Conservation (phyloP, 1,140 invertebrate species). For the Teleopsis dalmanni region DNA sequence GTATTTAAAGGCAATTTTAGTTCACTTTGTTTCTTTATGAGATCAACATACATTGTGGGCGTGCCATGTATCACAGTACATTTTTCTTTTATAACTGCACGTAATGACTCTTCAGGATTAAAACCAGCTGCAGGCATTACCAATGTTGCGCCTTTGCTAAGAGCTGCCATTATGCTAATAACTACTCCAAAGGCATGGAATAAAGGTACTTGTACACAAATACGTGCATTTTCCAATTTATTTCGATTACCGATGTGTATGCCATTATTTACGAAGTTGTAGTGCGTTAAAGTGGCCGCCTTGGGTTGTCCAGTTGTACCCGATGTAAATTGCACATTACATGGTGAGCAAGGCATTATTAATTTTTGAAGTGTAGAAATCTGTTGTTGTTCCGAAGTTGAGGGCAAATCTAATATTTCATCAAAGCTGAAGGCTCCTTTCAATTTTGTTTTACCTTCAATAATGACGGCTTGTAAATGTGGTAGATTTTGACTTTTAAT, state of each 20-base stretch:
- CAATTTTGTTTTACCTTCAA: conserved; percentile 47
- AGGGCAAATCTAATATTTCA: conserved; percentile 48
- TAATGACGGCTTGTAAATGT: conserved; percentile 50
- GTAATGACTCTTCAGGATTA: conserved; percentile 58
- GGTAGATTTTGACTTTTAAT: conserved; percentile 44
- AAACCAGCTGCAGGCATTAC: conserved; percentile 64
- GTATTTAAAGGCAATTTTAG: conserved; percentile 45
- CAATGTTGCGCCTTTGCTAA: conserved; percentile 59
- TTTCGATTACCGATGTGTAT: conserved; percentile 56
- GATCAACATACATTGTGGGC: conserved; percentile 94
- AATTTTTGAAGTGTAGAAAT: conserved; percentile 17
- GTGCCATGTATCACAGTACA: conserved; percentile 80
- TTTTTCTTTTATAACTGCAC: conserved; percentile 63
- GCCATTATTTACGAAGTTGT: conserved; percentile 80
- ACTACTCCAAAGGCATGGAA: conserved; percentile 88
- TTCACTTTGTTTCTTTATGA: conserved; percentile 52
- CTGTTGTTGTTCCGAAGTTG: conserved; percentile 17
- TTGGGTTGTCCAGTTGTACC: conserved; percentile 72
- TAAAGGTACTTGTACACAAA: conserved; percentile 79
- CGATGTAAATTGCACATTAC: conserved; percentile 83
- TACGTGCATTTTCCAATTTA: conserved; percentile 22
- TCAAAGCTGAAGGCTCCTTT: conserved; percentile 54
- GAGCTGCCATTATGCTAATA: conserved; percentile 54
- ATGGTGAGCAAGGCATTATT: conserved; percentile 56
- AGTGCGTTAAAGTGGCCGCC: conserved; percentile 74